Conservation (phyloP, 2,113 vertebrate species). For the Patagioenas fasciata region DNA sequence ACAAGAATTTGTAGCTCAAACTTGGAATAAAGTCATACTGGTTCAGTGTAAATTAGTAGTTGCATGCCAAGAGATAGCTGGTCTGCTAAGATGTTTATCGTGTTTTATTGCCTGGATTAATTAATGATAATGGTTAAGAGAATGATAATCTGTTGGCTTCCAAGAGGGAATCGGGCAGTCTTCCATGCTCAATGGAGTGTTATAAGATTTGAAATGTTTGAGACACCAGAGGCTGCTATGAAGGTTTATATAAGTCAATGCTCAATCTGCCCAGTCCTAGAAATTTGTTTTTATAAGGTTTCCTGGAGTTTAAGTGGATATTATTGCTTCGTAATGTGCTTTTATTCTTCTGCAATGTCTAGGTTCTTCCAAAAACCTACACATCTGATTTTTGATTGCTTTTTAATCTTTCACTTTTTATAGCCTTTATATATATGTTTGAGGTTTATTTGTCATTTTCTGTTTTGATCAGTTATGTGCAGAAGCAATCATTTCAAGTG, state of each 20-base stretch:
- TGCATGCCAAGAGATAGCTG: constrained; percentile 14
- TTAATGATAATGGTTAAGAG: constrained; percentile 44
- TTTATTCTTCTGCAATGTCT: not conserved
- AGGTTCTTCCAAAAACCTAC: not conserved
- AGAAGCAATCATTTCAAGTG: not conserved
- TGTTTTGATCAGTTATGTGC: not conserved
- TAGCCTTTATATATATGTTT: not conserved
- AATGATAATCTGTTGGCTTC: constrained; percentile 37
- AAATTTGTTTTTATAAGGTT: not conserved
- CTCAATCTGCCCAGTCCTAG: not conserved
- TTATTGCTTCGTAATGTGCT: not conserved
- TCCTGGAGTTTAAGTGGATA: not conserved
- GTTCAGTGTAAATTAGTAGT: constrained; percentile 8
- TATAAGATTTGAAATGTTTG: constrained; percentile 21
- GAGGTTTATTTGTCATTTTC: not conserved
- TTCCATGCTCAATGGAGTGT: constrained; percentile 14
- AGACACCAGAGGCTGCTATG: not conserved
- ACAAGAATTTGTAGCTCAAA: constrained; percentile 2
- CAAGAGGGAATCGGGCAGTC: constrained; percentile 9
- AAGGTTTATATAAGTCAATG: not conserved
- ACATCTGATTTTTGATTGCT: not conserved
- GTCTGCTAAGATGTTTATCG: not conserved
- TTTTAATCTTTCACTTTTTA: not conserved
- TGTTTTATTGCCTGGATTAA: constrained; percentile 55
- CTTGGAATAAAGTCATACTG: constrained; percentile 6